Conservation (phyloP, 23 tunicate genomes). For the Ciona savignyi region DNA sequence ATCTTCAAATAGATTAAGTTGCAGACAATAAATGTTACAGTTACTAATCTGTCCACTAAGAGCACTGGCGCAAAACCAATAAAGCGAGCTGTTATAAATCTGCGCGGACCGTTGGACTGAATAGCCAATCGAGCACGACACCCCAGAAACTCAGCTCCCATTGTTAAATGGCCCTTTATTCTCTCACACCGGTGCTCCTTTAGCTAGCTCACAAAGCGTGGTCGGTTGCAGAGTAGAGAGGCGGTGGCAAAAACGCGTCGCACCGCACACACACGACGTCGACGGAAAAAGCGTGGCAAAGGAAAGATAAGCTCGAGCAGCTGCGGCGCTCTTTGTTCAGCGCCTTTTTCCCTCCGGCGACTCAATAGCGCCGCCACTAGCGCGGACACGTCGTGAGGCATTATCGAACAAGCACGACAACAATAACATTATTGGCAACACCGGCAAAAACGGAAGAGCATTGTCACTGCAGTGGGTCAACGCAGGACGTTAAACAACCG, state of each 20-base stretch:
- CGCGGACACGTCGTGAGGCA: background rate
- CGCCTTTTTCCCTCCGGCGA: background rate
- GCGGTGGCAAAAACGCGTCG: slow-evolving; percentile 10
- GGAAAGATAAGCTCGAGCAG: background rate
- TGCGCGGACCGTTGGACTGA: background rate
- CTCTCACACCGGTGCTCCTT: background rate
- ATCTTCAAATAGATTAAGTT: no score
- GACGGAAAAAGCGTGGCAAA: slow-evolving; percentile 1
- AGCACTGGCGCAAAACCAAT: background rate
- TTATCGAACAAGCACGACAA: background rate
- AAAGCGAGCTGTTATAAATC: background rate
- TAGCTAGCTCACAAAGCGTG: slow-evolving; percentile 7
- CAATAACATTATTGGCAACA: no score
- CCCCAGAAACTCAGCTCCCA: background rate
- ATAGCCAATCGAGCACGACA: background rate
- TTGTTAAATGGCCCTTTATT: background rate
- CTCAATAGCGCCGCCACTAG: background rate
- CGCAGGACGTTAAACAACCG: no score
- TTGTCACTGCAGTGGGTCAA: no score
- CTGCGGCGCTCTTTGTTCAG: slow-evolving; percentile 2
- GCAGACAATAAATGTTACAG: background rate
- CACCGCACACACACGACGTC: background rate
- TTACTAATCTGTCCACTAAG: background rate
- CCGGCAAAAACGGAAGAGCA: no score
- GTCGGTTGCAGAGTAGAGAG: slow-evolving; percentile 5